Evolutionary conservation across 2,888 invertebrate species (phyloP), one percentile per base, ranked within the genome.

Genomic region (Mallateleia sp.): DNA sequence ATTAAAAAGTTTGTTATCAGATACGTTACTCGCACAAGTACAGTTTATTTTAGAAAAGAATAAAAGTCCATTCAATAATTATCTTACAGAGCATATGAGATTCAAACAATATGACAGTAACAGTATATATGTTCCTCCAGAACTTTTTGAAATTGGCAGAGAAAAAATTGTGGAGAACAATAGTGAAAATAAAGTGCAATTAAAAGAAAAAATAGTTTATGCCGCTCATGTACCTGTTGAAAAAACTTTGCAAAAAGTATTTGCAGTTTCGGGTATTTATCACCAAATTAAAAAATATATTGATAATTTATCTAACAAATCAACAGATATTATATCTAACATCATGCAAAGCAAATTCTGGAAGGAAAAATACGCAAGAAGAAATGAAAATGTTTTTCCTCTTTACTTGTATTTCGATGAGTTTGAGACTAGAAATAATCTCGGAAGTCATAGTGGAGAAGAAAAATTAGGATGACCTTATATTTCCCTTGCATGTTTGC

Each of bases 191-290:
- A 18, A 45, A 18, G 38, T 72, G 8, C 42, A 52, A 81, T 62
- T 85, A 22, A 42, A 42, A 69, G 56, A 45, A 25, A 87, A 89
- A 75, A 11, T 32, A 5, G 64, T 85, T 22, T 87, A 82, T 50
- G 87, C 77, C 24, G 86, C 38, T 20, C 66, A 89, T 79, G 64
- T 88, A 24, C 54, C 88, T 2, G 56, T 89, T 18, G 32, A 60
- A 74, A 20, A 45, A 9, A 86, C 78, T 22, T 64, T 88, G 34
- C 5, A 69, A 34, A 54, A 52, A 24, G 15, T 69, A 6, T 69
- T 52, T 22, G 32, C 50, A 52, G 52, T 52, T 34, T 20, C 67
- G 2, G 52, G 34, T 15, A 11, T 52, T 28, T 78, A 58, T 25
- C 11, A 58, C 20, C 32, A 78, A 42, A 78, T 80, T 6, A 18